These are phyloP conservation scores for Rhimphoctona megacephalus DNA, from an alignment of 2,888 invertebrate species.

Conservation along the genomic window DNA sequence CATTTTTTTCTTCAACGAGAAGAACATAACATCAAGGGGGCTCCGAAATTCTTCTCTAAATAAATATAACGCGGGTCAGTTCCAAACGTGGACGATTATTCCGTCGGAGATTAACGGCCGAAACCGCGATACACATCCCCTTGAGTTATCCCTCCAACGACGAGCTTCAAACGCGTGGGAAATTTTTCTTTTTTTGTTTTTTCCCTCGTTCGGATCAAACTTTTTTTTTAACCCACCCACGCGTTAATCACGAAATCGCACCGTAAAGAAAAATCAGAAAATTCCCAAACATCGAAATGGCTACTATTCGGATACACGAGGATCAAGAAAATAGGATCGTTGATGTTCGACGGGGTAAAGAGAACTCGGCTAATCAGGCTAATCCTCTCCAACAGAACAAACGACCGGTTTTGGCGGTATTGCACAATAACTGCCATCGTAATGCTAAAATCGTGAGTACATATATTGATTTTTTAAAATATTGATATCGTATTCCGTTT, in stretches of 20 bases:
- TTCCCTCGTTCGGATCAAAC: conserved; percentile 7
- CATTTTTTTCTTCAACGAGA: conserved; percentile 46
- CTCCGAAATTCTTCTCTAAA: conserved; percentile 43
- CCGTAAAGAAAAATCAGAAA: background rate
- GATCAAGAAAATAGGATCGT: conserved; percentile 91
- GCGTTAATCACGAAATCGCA: conserved; percentile 5
- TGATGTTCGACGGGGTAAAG: conserved; percentile 85
- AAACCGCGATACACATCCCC: conserved; percentile 32
- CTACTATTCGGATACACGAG: conserved; percentile 91
- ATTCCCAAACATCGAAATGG: conserved; percentile 86
- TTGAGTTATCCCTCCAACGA: conserved; percentile 8
- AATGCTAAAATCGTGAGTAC: conserved; percentile 86
- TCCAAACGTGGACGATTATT: conserved; percentile 13
- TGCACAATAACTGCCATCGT: conserved; percentile 87
- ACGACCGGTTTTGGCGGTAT: conserved; percentile 88
- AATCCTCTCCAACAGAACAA: conserved; percentile 81
- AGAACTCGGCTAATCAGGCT: conserved; percentile 80
- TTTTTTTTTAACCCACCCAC: conserved; percentile 28
- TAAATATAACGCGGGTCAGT: conserved; percentile 6
- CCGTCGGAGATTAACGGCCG: conserved; percentile 41
- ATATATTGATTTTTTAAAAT: conserved; percentile 56
- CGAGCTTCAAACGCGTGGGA: conserved; percentile 44
- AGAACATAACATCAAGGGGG: conserved; percentile 19
- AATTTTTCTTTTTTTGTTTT: conserved; percentile 29
- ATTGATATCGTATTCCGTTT: background rate